Conservation (phyloP, 2,113 vertebrate species). For the Ovibos moschatus region DNA sequence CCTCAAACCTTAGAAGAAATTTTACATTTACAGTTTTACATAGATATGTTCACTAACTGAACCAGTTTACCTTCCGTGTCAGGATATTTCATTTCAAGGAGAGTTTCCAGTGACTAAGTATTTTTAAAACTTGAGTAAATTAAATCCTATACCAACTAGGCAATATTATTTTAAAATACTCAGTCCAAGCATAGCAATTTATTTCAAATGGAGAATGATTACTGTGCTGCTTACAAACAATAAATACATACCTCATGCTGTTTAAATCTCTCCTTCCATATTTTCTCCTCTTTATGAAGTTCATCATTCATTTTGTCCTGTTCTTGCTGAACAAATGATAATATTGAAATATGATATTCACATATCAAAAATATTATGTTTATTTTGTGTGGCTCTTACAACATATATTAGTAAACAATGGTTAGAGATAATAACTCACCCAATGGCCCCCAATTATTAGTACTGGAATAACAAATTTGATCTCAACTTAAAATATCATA, state of each 20-base stretch:
- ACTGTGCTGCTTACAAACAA: background rate
- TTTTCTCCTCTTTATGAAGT: conserved; percentile 77
- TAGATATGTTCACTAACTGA: background rate
- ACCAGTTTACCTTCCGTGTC: background rate
- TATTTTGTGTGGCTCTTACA: background rate
- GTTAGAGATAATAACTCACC: background rate
- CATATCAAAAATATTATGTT: background rate
- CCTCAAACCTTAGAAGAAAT: background rate
- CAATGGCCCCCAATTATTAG: background rate
- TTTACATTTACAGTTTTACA: background rate
- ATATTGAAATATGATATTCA: background rate
- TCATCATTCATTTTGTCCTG: conserved; percentile 78
- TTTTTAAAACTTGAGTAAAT: background rate
- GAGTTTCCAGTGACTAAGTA: background rate
- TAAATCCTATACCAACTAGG: background rate
- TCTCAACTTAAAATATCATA: background rate
- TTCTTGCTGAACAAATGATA: conserved; percentile 77
- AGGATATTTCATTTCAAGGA: background rate
- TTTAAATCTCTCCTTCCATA: conserved; percentile 81
- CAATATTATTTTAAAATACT: background rate
- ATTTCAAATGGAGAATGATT: background rate
- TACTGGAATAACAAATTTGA: background rate
- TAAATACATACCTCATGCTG: conserved; percentile 83
- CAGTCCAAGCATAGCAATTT: background rate
- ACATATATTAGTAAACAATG: background rate